Percentiles rank a stretch among this genome's conserved stretches.
phyloP scores from a whole-genome alignment of 2,797 vertebrate species.

The Smutsia gigantea region DNA sequence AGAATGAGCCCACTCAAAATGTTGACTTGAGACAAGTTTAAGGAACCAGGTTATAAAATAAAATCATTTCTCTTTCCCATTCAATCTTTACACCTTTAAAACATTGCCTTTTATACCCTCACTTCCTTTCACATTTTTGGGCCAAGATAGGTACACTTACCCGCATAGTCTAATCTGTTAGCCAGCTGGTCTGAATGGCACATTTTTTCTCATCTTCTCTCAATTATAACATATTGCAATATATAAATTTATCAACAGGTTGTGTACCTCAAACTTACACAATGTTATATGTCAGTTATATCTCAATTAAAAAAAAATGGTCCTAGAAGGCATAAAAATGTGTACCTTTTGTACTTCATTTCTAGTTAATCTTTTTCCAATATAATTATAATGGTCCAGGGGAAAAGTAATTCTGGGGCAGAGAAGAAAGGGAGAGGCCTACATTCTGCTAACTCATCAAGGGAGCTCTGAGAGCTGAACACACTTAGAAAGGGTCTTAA shows the following conservation, averaged over 20 bases:
- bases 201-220: background rate
- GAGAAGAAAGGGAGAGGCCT: background rate
- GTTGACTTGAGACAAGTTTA: background rate
- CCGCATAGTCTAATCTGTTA: background rate
- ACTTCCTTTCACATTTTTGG: background rate
- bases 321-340: background rate
- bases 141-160: background rate
- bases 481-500: background rate
- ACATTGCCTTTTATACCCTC: background rate
- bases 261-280: background rate
- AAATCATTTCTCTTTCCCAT: background rate
- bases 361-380: background rate
- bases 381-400: background rate
- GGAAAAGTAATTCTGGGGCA: background rate
- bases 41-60: background rate
- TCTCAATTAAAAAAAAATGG: background rate
- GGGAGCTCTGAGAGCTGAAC: background rate
- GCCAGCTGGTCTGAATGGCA: background rate
- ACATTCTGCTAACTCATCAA: background rate
- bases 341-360: background rate
- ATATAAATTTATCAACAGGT: background rate
- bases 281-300: background rate
- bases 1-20: background rate
- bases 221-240: background rate
- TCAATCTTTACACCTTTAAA: background rate